Percentiles rank a stretch among this genome's conserved stretches.
Evolutionary conservation across 1,140 invertebrate species (phyloP).

Genomic region (Anastrepha obliqua): DNA sequence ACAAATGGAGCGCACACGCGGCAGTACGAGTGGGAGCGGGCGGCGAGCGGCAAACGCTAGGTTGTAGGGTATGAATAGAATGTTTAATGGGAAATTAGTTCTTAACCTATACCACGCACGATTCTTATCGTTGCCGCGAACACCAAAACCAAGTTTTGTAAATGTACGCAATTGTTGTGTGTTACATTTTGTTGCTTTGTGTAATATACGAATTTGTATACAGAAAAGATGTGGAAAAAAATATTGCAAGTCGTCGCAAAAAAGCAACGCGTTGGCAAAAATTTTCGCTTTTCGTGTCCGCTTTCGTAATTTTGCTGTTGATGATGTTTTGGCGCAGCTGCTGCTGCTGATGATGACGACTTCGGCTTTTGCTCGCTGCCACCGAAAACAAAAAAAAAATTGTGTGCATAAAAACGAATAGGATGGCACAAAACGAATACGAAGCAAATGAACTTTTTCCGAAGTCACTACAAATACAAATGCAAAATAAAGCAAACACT

Average conservation of each 20-base stretch:
- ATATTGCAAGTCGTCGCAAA: not conserved
- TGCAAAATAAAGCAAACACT: slow-evolving; percentile 25
- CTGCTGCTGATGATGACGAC: slow-evolving; percentile 18
- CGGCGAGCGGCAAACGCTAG: not conserved
- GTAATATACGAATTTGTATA: not conserved
- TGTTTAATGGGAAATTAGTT: slow-evolving; percentile 55
- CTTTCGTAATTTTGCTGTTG: not conserved
- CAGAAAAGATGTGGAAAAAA: not conserved
- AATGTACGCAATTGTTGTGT: not conserved
- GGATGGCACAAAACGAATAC: slow-evolving; percentile 32
- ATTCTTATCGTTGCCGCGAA: not conserved
- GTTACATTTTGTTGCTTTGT: not conserved
- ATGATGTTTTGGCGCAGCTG: not conserved
- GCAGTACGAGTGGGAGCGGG: not conserved
- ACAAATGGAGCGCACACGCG: slow-evolving; percentile 7
- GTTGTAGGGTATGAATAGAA: slow-evolving; percentile 5
- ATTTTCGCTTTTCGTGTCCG: slow-evolving; percentile 35
- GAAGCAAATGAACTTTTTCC: slow-evolving; percentile 20
- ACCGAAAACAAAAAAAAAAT: slow-evolving; percentile 13
- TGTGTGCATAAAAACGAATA: not conserved
- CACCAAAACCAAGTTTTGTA: not conserved
- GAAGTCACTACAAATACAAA: slow-evolving; percentile 15
- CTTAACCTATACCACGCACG: slow-evolving; percentile 59
- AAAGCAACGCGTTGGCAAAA: slow-evolving; percentile 29
- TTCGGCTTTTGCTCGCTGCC: not conserved